Conservation (phyloP, 2,113 vertebrate genomes). For the Pluvianellus socialis region DNA sequence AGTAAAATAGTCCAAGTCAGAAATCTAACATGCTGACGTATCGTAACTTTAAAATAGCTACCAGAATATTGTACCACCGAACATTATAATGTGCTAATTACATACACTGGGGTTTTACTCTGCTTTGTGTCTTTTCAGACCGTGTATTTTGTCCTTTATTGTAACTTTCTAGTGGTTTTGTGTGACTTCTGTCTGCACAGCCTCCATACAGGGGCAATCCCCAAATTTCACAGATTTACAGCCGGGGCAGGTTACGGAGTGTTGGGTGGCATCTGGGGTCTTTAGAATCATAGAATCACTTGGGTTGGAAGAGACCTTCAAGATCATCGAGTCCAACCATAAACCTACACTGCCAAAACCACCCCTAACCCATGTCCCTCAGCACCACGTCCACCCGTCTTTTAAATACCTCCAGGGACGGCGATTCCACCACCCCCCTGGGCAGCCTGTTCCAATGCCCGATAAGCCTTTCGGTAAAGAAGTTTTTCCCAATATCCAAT, state of each 20-base stretch:
- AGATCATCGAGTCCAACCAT: too few relatives aligned
- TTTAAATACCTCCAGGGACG: too few relatives aligned
- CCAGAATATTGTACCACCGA: slow-evolving; percentile 26
- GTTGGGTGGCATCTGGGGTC: neutral
- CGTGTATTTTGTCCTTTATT: neutral
- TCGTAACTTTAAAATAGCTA: slow-evolving; percentile 66
- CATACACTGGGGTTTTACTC: slow-evolving; percentile 40
- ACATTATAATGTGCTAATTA: slow-evolving; percentile 65
- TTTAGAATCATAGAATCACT: too few relatives aligned
- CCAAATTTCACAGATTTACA: neutral
- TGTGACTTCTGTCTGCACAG: neutral
- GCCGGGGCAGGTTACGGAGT: rapidly evolving
- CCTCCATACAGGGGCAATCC: neutral
- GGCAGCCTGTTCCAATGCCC: too few relatives aligned
- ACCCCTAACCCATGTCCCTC: too few relatives aligned
- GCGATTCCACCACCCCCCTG: too few relatives aligned
- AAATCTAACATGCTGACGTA: slow-evolving; percentile 65
- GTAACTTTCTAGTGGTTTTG: neutral
- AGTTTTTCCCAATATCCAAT: too few relatives aligned
- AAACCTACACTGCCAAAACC: too few relatives aligned
- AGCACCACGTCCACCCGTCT: too few relatives aligned
- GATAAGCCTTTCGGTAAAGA: too few relatives aligned
- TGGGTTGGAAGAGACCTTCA: too few relatives aligned
- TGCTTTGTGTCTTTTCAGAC: neutral
- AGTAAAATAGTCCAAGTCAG: slow-evolving; percentile 48